Percentiles rank a stretch among this genome's conserved stretches.
phyloP scores from a whole-genome alignment of 2,113 vertebrate species.

The Neofelis nebulosa region DNA sequence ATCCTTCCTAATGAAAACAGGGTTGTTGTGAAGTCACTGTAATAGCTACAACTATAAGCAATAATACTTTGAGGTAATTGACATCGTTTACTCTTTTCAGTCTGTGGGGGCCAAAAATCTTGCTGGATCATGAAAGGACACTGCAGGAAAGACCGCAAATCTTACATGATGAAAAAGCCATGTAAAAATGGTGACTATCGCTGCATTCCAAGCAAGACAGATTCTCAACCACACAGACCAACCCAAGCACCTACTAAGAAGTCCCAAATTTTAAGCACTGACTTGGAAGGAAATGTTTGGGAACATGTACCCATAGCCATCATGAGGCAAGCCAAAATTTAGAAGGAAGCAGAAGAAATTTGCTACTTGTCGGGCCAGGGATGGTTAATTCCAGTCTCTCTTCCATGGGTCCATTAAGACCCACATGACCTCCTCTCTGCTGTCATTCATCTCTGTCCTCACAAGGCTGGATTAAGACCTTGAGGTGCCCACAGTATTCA shows the following conservation, averaged over 20 bases:
- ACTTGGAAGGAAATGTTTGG: background rate
- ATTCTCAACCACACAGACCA: background rate
- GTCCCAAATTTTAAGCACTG: background rate
- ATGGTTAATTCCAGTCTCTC: background rate
- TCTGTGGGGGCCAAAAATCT: background rate
- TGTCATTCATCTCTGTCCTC: background rate
- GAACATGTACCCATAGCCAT: background rate
- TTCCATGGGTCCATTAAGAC: background rate
- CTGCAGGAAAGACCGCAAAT: slow-evolving; percentile 51
- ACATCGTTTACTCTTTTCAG: slow-evolving; percentile 15
- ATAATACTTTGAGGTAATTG: background rate
- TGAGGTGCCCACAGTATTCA: background rate
- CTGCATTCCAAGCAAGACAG: background rate
- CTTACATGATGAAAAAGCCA: background rate
- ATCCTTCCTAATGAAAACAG: background rate
- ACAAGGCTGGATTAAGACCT: background rate
- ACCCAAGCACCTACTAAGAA: background rate
- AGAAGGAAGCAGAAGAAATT: background rate
- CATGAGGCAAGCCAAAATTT: background rate
- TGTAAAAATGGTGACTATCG: slow-evolving; percentile 42
- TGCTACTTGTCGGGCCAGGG: background rate
- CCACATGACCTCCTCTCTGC: background rate
- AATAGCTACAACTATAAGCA: background rate
- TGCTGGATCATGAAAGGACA: slow-evolving; percentile 46
- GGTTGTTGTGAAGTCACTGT: background rate